Evolutionary conservation across 1,140 invertebrate genomes (phyloP).

Genomic region (Limonius californicus): DNA sequence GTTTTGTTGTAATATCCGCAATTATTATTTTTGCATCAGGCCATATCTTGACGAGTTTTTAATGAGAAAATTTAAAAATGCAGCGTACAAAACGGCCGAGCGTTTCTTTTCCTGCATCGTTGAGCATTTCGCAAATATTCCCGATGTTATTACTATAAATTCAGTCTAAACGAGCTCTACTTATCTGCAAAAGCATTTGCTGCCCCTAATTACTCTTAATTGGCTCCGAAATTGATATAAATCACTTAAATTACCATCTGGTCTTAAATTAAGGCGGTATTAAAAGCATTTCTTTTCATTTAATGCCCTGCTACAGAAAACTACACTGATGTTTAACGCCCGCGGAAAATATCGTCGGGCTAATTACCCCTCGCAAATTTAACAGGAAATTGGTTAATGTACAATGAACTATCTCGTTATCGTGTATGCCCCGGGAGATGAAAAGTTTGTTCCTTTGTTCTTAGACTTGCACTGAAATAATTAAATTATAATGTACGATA

Average conservation of each 20-base stretch:
- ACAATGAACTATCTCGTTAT: not conserved
- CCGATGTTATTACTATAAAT: not conserved
- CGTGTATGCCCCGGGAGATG: too few relatives aligned
- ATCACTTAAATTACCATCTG: slow-evolving; percentile 13
- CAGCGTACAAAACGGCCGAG: too few relatives aligned
- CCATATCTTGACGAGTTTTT: too few relatives aligned
- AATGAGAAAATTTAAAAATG: too few relatives aligned
- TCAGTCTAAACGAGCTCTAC: not conserved
- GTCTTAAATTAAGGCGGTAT: slow-evolving; percentile 7
- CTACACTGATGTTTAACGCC: not conserved
- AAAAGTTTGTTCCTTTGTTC: too few relatives aligned
- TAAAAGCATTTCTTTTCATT: slow-evolving; percentile 18
- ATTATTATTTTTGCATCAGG: too few relatives aligned
- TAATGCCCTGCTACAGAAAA: not conserved
- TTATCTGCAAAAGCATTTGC: slow-evolving; percentile 18
- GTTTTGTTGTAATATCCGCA: too few relatives aligned
- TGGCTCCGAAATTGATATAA: slow-evolving; percentile 11
- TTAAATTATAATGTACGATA: too few relatives aligned
- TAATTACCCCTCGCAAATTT: not conserved
- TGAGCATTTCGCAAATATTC: too few relatives aligned
- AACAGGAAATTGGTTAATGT: not conserved
- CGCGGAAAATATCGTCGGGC: not conserved
- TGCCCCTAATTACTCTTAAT: slow-evolving; percentile 18
- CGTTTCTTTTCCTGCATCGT: too few relatives aligned
- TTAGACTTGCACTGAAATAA: too few relatives aligned